These are phyloP conservation scores for Parasteatoda lunata DNA, from an alignment of 2,888 invertebrate genomes.

Conservation along the genomic window DNA sequence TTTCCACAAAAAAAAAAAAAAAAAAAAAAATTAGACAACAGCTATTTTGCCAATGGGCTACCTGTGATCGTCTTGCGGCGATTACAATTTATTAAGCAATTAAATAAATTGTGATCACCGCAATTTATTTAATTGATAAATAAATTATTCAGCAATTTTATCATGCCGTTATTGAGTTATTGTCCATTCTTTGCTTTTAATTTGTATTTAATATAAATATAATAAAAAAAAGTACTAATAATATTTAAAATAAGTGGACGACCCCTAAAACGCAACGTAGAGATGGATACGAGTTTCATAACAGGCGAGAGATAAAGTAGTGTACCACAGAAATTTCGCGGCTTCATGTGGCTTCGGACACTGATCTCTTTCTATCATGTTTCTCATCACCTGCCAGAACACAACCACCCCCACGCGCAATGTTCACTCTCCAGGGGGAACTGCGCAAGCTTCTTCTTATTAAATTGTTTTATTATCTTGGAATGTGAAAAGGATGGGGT, in stretches of 20 bases:
- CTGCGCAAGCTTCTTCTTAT: slow-evolving; percentile 22
- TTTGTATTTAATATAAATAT: too few relatives aligned
- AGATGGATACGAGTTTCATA: slow-evolving; percentile 8
- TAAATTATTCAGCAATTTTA: too few relatives aligned
- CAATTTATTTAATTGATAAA: too few relatives aligned
- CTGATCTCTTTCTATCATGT: slow-evolving; percentile 38
- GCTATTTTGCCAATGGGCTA: too few relatives aligned
- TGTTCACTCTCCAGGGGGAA: not conserved
- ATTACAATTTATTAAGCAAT: too few relatives aligned
- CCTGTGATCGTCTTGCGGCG: too few relatives aligned
- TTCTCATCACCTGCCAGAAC: slow-evolving; percentile 58
- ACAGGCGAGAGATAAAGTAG: slow-evolving; percentile 4
- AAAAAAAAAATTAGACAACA: too few relatives aligned
- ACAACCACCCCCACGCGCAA: slow-evolving; percentile 16
- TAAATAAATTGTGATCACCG: too few relatives aligned
- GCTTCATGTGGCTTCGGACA: slow-evolving; percentile 10
- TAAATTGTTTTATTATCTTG: slow-evolving; percentile 57
- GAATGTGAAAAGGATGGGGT: not conserved
- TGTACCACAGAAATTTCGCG: not conserved
- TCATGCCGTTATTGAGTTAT: too few relatives aligned
- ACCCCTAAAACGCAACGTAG: not conserved
- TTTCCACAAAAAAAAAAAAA: too few relatives aligned
- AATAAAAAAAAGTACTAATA: not conserved
- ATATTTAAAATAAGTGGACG: not conserved
- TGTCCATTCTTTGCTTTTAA: too few relatives aligned